Evolutionary conservation across 2,888 invertebrate genomes (phyloP), one percentile per base, ranked within the genome.

Genomic region (Sinotaia quadrata): DNA sequence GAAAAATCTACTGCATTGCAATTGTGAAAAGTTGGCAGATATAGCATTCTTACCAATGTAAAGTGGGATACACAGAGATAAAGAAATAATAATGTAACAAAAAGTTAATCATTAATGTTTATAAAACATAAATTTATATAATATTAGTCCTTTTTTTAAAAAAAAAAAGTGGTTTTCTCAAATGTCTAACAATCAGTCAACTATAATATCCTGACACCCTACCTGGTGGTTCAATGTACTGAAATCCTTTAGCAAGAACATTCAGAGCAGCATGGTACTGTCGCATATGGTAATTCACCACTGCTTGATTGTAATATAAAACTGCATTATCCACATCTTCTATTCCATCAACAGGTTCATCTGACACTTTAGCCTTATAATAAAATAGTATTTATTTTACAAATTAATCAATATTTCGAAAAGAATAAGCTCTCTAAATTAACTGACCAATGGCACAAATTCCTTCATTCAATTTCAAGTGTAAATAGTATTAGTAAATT

Each of bases 281-380:
- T 69, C 92, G 91, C 8, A 92, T 91, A 81, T 94, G 94, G 86
- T 93, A 95, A 8, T 93, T 89, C 44, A 95, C 81, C 3, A 95
- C 91, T 10, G 94, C 94, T 84, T 94, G 93, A 86, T 95, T 95
- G 88, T 93, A 95, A 78, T 92, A 91, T 62, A 93, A 88, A 41
- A 92, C 91, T 79, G 92, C 92, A 79, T 92, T 91, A 77, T 93
- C 92, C 4, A 92, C 91, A 84, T 93, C 92, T 73, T 93, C 92
- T 44, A 92, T 91, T 34, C 89, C 77, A 29, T 88, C 87, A 49
- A 90, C 89, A 15, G 89, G 81, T 62, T 88, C 89, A 10, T 90
- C 84, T 47, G 47, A 24, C 3, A 27, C 8, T 54, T 31, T 2
- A 24, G 54, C 18, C 29, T 54, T 12, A 54, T 31, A 31, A 54